Evolutionary conservation across 2,113 vertebrate genomes (phyloP), one percentile per base, ranked within the genome.

Genomic region (Ranitomeya variabilis): DNA sequence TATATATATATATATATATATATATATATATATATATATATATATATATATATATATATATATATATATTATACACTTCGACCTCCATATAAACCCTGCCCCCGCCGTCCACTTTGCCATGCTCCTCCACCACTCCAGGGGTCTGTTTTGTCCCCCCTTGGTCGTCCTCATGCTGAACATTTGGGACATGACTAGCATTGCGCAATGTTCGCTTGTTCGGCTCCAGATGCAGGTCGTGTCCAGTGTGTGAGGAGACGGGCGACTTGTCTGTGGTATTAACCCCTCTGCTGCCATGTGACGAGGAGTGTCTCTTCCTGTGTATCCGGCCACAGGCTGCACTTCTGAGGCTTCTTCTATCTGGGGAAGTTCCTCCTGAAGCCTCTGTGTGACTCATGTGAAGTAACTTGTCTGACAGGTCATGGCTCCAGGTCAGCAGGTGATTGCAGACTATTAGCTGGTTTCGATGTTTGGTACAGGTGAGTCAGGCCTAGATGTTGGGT

Each of bases 381-480:
- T 21, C 52, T 51, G 57, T 73, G 26, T 81, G 57, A 23, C 37
- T 31, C 62, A 77, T 69, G 66, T 81, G 37, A 52, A 79, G 59
- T 66, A 71, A 81, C 87, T 54, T 7, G 80, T 78, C 60, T 67
- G 69, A 66, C 87, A 67, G 80, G 87, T 84, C 66, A 73, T 37
- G 67, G 57, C 60, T 51, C 23, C 15, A 4, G 80, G 80, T 81
- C 57, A 37, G 14, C 83, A 66, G 26, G 37, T 59, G 67, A 69
- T 57, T 31, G 16, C 69, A 74, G 83, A 52, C 16, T 71, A 85
- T 57, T 73, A 55, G 23, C 60, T 37, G 54, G 62, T 84, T 84
- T 84, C 45, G 82, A 84, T 21, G 18, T 26, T 69, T 18, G 26
- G 23, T 59, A 85, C 23, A 55, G 57, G 69, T 85, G 83, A 85